A percentile compares a stretch with the other conserved stretches of the same genome.
Conservation (phyloP, 1,140 invertebrate genomes). For the Trichonephila clavipes region DNA sequence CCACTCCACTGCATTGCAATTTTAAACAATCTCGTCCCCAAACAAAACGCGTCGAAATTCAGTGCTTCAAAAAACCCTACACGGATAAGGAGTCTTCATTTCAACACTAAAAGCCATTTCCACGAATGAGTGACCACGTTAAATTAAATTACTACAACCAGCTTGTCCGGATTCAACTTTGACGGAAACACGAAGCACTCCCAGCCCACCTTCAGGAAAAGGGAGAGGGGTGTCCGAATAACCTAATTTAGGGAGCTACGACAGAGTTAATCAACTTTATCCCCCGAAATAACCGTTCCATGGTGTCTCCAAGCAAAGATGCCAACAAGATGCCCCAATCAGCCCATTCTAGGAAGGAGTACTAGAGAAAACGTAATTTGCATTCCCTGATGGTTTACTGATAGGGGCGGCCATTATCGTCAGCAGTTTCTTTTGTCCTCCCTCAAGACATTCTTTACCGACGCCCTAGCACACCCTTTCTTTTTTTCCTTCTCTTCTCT, state of each 20-base stretch:
- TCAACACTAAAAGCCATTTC: not conserved
- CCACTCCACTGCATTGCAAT: too few relatives aligned
- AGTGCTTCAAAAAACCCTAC: not conserved
- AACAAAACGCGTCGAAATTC: too few relatives aligned
- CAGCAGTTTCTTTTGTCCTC: conserved; percentile 73
- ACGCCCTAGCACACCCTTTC: not conserved
- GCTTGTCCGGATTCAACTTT: not conserved
- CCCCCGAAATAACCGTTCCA: conserved; percentile 42
- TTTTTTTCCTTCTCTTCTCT: not conserved
- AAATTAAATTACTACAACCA: too few relatives aligned
- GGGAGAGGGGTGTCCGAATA: not conserved
- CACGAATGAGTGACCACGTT: too few relatives aligned
- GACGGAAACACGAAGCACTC: not conserved
- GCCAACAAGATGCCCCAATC: conserved; percentile 37
- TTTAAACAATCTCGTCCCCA: too few relatives aligned
- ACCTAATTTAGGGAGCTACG: conserved; percentile 31
- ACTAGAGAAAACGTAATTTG: conserved; percentile 60
- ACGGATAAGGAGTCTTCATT: not conserved
- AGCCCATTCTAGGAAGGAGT: not conserved
- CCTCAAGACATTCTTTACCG: conserved; percentile 37
- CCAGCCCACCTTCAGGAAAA: not conserved
- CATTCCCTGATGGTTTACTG: conserved; percentile 65
- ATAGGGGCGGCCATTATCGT: conserved; percentile 71
- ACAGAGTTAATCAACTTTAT: conserved; percentile 61
- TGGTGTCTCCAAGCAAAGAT: conserved; percentile 6